phyloP scores from a whole-genome alignment of 2,797 vertebrate species.

The Uromys caudimaculatus region DNA sequence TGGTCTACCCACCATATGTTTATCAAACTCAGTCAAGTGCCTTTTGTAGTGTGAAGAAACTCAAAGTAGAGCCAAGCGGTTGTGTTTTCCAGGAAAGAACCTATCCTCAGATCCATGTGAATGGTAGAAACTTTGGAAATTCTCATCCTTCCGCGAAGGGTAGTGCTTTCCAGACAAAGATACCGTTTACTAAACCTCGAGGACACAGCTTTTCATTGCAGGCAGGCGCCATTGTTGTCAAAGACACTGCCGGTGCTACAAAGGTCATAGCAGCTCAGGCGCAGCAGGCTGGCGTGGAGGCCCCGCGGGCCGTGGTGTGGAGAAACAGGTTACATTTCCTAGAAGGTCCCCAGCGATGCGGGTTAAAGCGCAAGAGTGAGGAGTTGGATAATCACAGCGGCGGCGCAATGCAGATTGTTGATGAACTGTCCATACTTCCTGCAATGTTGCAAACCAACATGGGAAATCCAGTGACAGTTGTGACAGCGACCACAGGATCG shows the following conservation, averaged over 20 bases:
- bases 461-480: slow-evolving; percentile 92
- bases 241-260: slow-evolving; percentile 89
- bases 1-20: slow-evolving; percentile 99
- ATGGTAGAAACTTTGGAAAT: slow-evolving; percentile 95
- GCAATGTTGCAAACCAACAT: slow-evolving; percentile 97
- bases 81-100: slow-evolving; percentile 97
- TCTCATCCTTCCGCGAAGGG: slow-evolving; percentile 92
- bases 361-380: slow-evolving; percentile 99
- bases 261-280: slow-evolving; percentile 85
- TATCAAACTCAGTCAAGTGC: slow-evolving; percentile 99
- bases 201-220: slow-evolving; percentile 93
- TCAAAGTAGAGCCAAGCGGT: slow-evolving; percentile 98
- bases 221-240: slow-evolving; percentile 93
- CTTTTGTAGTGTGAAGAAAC: slow-evolving; percentile 99
- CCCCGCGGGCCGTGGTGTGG: slow-evolving; percentile 83
- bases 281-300: slow-evolving; percentile 85
- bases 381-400: slow-evolving; percentile 94
- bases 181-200: slow-evolving; percentile 91
- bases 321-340: slow-evolving; percentile 91
- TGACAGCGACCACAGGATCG: slow-evolving; percentile 88
- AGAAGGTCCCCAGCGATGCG: slow-evolving; percentile 96
- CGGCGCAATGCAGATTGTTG: slow-evolving; percentile 98
- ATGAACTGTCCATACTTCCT: slow-evolving; percentile 97
- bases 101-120: slow-evolving; percentile 95
- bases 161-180: slow-evolving; percentile 93